Conservation (phyloP, 2,113 vertebrate species). For the Ictidomys tridecemlineatus region DNA sequence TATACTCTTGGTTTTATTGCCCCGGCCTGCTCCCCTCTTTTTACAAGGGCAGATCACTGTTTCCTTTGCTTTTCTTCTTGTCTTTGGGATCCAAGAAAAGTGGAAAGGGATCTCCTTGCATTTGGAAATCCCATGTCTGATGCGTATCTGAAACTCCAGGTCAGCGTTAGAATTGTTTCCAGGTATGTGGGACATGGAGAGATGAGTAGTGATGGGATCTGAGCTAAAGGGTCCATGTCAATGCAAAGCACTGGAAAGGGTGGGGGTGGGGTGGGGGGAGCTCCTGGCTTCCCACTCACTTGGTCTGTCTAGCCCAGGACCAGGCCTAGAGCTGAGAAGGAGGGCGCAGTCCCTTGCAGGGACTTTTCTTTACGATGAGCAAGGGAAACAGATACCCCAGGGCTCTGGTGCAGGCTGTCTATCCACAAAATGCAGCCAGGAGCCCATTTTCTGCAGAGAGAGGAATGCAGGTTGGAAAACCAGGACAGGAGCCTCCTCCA, state of each 20-base stretch:
- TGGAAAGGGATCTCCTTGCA: not conserved
- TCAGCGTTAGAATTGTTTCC: not conserved
- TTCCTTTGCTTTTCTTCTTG: too few relatives aligned
- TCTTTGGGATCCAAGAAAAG: not conserved
- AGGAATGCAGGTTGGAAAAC: accelerated
- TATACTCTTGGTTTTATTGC: accelerated
- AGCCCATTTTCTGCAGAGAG: accelerated
- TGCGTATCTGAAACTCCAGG: not conserved
- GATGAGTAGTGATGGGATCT: not conserved
- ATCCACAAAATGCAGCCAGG: accelerated
- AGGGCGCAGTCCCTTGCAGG: accelerated
- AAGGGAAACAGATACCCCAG: not conserved
- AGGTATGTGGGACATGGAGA: accelerated
- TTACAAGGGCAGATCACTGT: not conserved
- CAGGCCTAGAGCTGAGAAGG: not conserved
- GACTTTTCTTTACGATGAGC: not conserved
- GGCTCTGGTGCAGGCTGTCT: not conserved
- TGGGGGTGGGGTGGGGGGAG: not conserved
- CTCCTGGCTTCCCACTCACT: not conserved
- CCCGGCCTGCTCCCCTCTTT: not conserved
- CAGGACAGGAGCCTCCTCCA: accelerated
- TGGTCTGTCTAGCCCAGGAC: not conserved
- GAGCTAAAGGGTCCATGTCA: not conserved
- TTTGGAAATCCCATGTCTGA: not conserved
- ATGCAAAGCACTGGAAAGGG: not conserved